Base-by-base conservation (phyloP, 2,888 invertebrate species). In the Spodoptera picta region DNA sequence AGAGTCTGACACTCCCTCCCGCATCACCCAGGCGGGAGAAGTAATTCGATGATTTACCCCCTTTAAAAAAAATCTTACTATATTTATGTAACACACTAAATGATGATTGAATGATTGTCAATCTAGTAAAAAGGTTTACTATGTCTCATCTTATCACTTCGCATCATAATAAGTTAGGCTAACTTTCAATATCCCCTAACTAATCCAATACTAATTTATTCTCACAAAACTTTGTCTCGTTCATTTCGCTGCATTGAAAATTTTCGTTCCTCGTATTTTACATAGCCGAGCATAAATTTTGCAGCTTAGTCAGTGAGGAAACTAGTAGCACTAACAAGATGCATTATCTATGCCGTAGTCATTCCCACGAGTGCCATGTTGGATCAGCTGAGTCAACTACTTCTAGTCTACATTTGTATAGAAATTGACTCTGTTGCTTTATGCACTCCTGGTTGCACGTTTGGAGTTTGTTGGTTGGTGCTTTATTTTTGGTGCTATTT, bases 271-370 rank as follows among this genome's bases (percentile, higher is more conserved):
- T n/a, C 7, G 27, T 55, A 59, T 31, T 56, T 46, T 42, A 63
- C 41, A 62, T 59, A 44, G 9, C 23, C 11, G n/a, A 49, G 12
- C 46, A 52, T 42, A 24, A 49, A 49, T 56, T 68, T 52, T 12
- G 7, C 14, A 73, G 63, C 48, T 58, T 55, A 55, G 55, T 27
- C 41, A 36, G 47, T 41, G 47, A 36, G 42, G 57, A 48, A 73
- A 70, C 69, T 59, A 65, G 31, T n/a, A 11, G 48, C 46, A 53
- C 68, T 80, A 78, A 76, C 80, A 78, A 73, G 74, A 67, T 60
- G 66, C 62, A 65, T 73, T 78, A 73, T 73, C 69, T 69, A 54
- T 63, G 46, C 70, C 45, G 55, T 65, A 50, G 36, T 69, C 54
- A 58, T 64, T 58, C 69, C 46, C 69, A 56, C 36, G 62, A 60